These are phyloP conservation scores for Chascanopsetta lugubris DNA, from an alignment of 2,113 vertebrate genomes.

Conservation along the genomic window DNA sequence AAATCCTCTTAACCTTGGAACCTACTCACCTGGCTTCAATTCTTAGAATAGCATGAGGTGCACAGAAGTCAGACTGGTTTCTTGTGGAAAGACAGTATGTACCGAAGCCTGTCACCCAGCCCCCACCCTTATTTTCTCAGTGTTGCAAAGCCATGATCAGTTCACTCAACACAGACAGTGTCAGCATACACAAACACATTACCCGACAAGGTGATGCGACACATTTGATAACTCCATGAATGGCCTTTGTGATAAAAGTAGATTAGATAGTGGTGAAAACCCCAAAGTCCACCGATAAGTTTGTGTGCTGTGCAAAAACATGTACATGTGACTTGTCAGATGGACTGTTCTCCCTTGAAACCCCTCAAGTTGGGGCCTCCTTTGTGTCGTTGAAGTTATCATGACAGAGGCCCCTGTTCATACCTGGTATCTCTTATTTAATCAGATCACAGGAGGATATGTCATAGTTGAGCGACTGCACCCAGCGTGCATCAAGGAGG, in stretches of 20 bases:
- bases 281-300: conserved; percentile 68
- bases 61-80: conserved; percentile 42
- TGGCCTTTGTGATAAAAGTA: conserved; percentile 35
- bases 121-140: conserved; percentile 15
- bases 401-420: not conserved
- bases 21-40: conserved; percentile 43
- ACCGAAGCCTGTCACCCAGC: conserved; percentile 9
- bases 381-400: not conserved
- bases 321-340: conserved; percentile 7
- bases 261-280: conserved; percentile 56
- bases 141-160: conserved; percentile 4
- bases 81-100: conserved; percentile 28
- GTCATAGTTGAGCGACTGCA: no score
- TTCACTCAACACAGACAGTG: not conserved
- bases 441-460: no score
- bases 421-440: not conserved
- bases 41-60: conserved; percentile 52
- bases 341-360: not conserved
- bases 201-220: conserved; percentile 15
- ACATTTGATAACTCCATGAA: conserved; percentile 4
- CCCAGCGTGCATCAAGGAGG: no score
- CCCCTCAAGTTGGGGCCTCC: not conserved
- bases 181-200: not conserved
- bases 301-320: conserved; percentile 7
- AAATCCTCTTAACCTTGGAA: conserved; percentile 77